Percentiles rank a stretch among this genome's conserved stretches.
phyloP scores from a whole-genome alignment of 2,797 vertebrate species.

The Coracias cyanogaster region DNA sequence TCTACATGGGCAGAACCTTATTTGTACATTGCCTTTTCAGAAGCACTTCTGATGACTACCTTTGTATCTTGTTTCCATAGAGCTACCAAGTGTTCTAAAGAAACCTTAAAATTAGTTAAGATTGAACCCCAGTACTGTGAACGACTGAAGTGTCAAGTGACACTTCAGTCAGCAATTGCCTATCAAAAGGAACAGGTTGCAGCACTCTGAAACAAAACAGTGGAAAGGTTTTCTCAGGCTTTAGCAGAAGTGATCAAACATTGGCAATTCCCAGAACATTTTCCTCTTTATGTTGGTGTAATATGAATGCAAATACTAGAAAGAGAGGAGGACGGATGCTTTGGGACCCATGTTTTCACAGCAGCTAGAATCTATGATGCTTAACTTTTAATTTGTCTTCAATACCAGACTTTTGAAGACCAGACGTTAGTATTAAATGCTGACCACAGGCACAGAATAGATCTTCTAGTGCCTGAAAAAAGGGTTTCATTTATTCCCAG shows the following conservation, averaged over 20 bases:
- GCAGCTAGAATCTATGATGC: neutral
- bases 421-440: neutral
- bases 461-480: neutral
- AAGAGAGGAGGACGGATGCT: neutral
- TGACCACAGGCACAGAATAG: neutral
- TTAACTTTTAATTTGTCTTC: neutral
- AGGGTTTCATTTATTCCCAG: neutral
- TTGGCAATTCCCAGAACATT: neutral
- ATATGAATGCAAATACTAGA: neutral
- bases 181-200: neutral
- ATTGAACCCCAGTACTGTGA: neutral
- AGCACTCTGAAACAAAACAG: neutral
- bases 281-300: neutral
- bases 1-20: neutral
- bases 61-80: neutral
- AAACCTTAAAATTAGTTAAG: neutral
- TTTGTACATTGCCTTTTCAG: neutral
- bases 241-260: neutral
- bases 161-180: neutral
- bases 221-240: neutral
- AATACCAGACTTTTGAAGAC: neutral
- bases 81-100: neutral
- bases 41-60: neutral
- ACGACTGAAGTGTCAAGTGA: neutral
- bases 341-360: neutral